Base-by-base conservation (phyloP, 2,797 vertebrate genomes). In the Peromyscus attwateri region DNA sequence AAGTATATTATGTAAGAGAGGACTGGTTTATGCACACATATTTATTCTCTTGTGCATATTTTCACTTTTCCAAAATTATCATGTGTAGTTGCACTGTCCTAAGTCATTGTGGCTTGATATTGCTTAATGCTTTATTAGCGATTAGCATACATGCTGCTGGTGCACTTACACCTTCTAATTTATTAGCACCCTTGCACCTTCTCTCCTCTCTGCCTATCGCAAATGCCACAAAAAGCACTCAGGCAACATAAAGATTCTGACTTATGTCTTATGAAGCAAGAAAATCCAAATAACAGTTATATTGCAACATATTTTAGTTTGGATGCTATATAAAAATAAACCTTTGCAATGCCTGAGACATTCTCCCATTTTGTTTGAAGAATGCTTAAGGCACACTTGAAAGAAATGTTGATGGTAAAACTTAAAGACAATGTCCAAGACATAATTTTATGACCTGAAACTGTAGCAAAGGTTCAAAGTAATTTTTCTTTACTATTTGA, bases 321-420 rank as follows among this genome's bases (percentile, higher is more conserved):
- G 92, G 94, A 98, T 98, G 91, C 97, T 98, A 96, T 97, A 85
- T 95, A 91, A 97, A 98, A 98, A 98, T 97, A 97, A 97, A 98
- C 94, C 95, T 49, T 23, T 97, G 89, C 89, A 97, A 95, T 68
- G 82, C 87, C 57, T 89, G 81, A 96, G 79, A 87, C 75, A 60
- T 40, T 7, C 10, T 90, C 82, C 89, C 76, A 75, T 91, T 95
- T 95, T 10, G 11, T 55, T 83, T 94, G 29, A 89, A 83, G 49
- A 85, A 37, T 91, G 40, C 4, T 31, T 97, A 95, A 91, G 55
- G 19, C n/a, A 60, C 40, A 60, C 52, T 87, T 52, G 79, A 87
- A 95, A 77, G 49, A 91, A 83, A 95, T 73, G 77, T 0, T 83
- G 40, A 55, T 87, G 31, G 34, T 25, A 80, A 90, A 64, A 84